A percentile compares a stretch with the other conserved stretches of the same genome.
These are phyloP conservation scores for Beroe forskalii DNA, from an alignment of 37 sponge, comb jelly and placozoan genomes.

Conservation along the genomic window DNA sequence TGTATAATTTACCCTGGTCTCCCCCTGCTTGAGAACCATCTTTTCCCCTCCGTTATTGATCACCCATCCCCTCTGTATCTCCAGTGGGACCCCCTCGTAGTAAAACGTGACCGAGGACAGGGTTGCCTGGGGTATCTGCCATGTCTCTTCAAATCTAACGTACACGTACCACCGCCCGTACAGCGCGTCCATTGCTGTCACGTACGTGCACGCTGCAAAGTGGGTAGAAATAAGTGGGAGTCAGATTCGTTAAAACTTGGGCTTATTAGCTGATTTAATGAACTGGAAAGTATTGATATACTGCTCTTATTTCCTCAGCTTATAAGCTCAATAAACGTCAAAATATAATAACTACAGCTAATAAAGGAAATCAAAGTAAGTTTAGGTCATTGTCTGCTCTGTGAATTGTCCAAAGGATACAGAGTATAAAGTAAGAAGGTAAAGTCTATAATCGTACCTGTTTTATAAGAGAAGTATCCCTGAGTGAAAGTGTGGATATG, in stretches of 20 bases:
- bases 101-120: constrained; percentile 4
- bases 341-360: too few relatives aligned
- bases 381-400: too few relatives aligned
- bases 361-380: too few relatives aligned
- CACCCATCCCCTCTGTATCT: constrained; percentile 39
- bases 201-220: background rate
- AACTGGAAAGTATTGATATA: too few relatives aligned
- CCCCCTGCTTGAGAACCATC: background rate
- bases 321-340: too few relatives aligned
- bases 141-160: background rate
- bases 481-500: background rate
- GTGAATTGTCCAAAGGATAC: too few relatives aligned
- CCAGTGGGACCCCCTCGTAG: background rate
- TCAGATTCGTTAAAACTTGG: too few relatives aligned
- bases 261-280: too few relatives aligned
- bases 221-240: background rate
- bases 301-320: too few relatives aligned
- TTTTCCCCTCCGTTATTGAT: background rate
- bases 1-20: background rate
- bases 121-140: constrained; percentile 1
- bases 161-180: background rate
- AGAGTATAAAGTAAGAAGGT: too few relatives aligned
- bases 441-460: too few relatives aligned
- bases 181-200: constrained; percentile 6
- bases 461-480: background rate